Evolutionary conservation across 2,113 vertebrate genomes (phyloP).

Genomic region (Callipepla squamata): DNA sequence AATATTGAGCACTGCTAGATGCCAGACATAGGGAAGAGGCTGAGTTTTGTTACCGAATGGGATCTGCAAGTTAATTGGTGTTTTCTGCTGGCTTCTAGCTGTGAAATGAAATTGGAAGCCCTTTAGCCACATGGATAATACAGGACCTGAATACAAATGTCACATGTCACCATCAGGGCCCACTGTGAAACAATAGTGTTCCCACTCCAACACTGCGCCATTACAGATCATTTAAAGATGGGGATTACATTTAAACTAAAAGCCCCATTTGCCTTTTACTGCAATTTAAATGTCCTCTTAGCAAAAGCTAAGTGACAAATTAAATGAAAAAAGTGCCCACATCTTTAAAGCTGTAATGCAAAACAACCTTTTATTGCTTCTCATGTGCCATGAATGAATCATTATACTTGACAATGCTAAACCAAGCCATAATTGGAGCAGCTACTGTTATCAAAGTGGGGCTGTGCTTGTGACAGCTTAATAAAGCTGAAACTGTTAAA

Average conservation of each 20-base stretch:
- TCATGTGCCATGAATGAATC: constrained; percentile 81
- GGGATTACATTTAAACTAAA: constrained; percentile 82
- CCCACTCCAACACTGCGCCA: constrained; percentile 69
- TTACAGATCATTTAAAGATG: constrained; percentile 83
- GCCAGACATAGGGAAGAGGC: constrained; percentile 74
- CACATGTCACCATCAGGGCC: constrained; percentile 77
- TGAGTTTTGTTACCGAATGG: constrained; percentile 79
- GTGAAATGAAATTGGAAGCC: constrained; percentile 85
- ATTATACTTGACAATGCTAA: constrained; percentile 86
- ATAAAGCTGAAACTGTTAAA: constrained; percentile 88
- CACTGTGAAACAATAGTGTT: constrained; percentile 77
- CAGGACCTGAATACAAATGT: constrained; percentile 83
- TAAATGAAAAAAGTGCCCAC: constrained; percentile 80
- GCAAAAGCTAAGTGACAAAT: constrained; percentile 83
- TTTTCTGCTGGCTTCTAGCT: constrained; percentile 83
- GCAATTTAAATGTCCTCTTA: constrained; percentile 82
- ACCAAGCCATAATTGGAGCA: constrained; percentile 84
- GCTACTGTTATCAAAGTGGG: constrained; percentile 82
- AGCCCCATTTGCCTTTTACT: constrained; percentile 79
- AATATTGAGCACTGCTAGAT: constrained; percentile 75
- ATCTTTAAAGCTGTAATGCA: constrained; percentile 81
- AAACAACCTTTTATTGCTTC: constrained; percentile 83
- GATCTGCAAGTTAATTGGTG: constrained; percentile 84
- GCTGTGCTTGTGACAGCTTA: constrained; percentile 81
- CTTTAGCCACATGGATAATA: constrained; percentile 82